Evolutionary conservation across 2,797 vertebrate genomes (phyloP).

Genomic region (Hippopotamyrus pictus): DNA sequence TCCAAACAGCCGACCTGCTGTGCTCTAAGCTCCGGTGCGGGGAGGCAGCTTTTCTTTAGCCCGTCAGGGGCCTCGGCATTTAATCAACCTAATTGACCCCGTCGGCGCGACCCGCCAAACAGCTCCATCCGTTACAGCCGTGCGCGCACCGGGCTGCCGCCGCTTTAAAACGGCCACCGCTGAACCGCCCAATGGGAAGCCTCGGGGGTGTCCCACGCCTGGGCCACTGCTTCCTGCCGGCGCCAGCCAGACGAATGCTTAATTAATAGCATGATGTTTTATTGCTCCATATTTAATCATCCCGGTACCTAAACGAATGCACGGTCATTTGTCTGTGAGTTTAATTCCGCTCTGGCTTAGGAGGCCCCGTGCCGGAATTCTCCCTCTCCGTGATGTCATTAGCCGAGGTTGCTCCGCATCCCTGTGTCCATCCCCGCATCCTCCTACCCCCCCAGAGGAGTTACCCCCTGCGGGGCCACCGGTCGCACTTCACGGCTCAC

Average conservation of each 20-base stretch:
- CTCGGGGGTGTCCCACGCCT: background rate
- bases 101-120: background rate
- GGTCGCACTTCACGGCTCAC: conserved; percentile 27
- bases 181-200: background rate
- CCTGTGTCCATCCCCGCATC: background rate
- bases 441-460: background rate
- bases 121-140: background rate
- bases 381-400: background rate
- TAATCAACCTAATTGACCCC: conserved; percentile 1
- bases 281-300: conserved; percentile 2
- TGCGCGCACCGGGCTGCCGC: no score
- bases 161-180: background rate
- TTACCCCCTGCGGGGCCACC: background rate
- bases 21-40: conserved; percentile 42
- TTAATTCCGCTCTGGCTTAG: background rate
- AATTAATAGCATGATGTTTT: background rate
- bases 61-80: background rate
- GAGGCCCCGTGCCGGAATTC: background rate
- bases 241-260: background rate
- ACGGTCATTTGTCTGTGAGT: background rate
- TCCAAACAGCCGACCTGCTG: conserved; percentile 35
- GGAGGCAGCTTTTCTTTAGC: conserved; percentile 25
- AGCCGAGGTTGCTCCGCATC: background rate
- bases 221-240: background rate
- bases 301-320: background rate